Conservation (phyloP, 2,888 invertebrate genomes). For the Cephus pulcher region DNA sequence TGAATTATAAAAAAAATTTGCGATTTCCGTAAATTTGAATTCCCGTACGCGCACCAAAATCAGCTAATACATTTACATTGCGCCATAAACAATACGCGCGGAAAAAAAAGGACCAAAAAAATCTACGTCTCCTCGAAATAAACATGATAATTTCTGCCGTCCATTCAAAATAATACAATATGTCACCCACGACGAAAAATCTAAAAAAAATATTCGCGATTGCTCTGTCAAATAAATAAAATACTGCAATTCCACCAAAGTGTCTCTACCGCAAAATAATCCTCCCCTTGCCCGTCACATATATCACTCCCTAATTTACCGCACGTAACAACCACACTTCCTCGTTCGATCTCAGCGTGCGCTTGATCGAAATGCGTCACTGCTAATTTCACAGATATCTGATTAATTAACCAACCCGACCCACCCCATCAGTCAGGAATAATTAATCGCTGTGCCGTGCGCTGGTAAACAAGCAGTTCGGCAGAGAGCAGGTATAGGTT, state of each 20-base stretch:
- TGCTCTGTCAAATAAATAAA: not conserved
- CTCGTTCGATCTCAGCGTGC: conserved; percentile 19
- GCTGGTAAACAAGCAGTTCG: conserved; percentile 45
- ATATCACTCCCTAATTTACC: not conserved
- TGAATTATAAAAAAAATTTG: not conserved
- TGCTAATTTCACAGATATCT: conserved; percentile 60
- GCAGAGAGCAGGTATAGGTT: conserved; percentile 40
- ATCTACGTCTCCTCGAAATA: not conserved
- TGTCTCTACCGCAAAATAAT: not conserved
- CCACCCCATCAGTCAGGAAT: conserved; percentile 36
- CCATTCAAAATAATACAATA: not conserved
- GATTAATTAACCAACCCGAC: conserved; percentile 60
- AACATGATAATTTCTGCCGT: conserved; percentile 32
- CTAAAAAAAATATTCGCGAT: not conserved
- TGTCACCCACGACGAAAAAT: not conserved
- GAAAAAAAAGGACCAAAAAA: not conserved
- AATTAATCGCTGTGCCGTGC: conserved; percentile 54
- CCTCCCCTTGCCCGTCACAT: not conserved
- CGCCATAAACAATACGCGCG: not conserved
- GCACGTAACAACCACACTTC: conserved; percentile 24
- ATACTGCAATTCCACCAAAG: not conserved
- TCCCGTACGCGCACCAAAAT: not conserved
- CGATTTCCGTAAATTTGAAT: not conserved
- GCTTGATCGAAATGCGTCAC: conserved; percentile 38
- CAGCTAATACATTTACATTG: not conserved